Base-by-base conservation (phyloP, 2,888 invertebrate species). In the Protophormia terraenovae region DNA sequence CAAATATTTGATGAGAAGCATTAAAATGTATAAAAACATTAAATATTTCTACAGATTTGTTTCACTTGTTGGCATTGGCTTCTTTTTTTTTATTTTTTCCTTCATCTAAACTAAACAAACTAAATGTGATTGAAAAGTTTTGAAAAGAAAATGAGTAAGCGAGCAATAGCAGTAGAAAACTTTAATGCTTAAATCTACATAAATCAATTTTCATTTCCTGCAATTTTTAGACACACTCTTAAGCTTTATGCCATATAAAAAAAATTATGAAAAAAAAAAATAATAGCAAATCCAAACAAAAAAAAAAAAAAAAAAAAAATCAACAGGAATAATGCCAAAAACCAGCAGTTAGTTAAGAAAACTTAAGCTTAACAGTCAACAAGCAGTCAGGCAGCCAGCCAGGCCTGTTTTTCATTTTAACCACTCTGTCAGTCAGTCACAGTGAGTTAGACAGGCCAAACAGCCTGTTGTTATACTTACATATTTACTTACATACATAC, bases 121-220 rank as follows among this genome's bases (percentile, higher is more conserved):
- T 29, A 50, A 77, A 75, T 64, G 50, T 73, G 77, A 81, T 81
- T 77, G 81, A 81, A 84, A 84, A 84, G 75, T 66, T 64, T 29
- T 71, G 78, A 47, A 79, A 55, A 76, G 35, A 50, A 76, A 76
- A 71, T 60, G 66, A 71, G 41, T 50, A n/a, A 67, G 29, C 60
- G 19, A 35, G 22, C 53, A 60, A 80, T 27, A 73, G 47, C 8
- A 47, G 29, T 14, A 53, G 22, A 62, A 78, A 79, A 47, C 12
- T 22, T 66, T 64, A 79, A 79, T 84, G 79, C 72, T 84, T 81
- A 77, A 73, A 78, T 82, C 78, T 82, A 75, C 78, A 82, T 79
- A 85, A 82, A 85, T 85, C 82, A 79, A 60, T 85, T 82, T 82
- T 71, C 73, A 82, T 85, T 82, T 85, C 82, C 85, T 82, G 85